phyloP scores from a whole-genome alignment of 2,888 invertebrate species.

The Spisula solida region DNA sequence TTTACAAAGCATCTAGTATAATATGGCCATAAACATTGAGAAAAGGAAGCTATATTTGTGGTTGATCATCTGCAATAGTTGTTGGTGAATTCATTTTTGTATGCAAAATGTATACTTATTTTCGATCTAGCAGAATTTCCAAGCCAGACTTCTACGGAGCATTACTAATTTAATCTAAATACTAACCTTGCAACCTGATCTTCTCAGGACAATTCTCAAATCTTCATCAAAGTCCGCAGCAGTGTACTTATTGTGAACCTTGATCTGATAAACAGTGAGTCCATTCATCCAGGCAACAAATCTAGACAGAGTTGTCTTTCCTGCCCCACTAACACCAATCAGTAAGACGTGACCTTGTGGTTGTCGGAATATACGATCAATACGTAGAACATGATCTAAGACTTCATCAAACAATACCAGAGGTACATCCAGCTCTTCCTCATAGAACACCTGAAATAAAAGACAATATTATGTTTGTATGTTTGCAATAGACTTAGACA shows the following conservation, averaged over 20 bases:
- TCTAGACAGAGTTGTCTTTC: constrained; percentile 99
- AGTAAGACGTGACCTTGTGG: constrained; percentile 99
- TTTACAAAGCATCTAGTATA: too few relatives aligned
- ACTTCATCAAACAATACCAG: constrained; percentile 99
- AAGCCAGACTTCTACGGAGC: too few relatives aligned
- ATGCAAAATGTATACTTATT: too few relatives aligned
- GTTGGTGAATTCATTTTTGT: too few relatives aligned
- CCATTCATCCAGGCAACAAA: constrained; percentile 99
- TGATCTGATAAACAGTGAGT: constrained; percentile 99
- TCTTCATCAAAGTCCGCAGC: constrained; percentile 99
- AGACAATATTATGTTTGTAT: too few relatives aligned
- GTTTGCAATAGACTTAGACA: too few relatives aligned
- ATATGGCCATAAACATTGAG: too few relatives aligned
- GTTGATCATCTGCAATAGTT: too few relatives aligned
- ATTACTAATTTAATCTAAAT: not conserved
- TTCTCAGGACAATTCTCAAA: constrained; percentile 90
- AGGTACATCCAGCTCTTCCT: constrained; percentile 99
- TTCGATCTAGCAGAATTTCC: too few relatives aligned
- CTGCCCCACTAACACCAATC: constrained; percentile 99
- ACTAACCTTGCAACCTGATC: constrained; percentile 89
- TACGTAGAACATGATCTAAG: constrained; percentile 98
- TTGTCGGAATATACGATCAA: constrained; percentile 99
- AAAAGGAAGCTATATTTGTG: too few relatives aligned
- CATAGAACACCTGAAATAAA: constrained; percentile 95
- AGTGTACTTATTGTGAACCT: constrained; percentile 99